Evolutionary conservation across 2,797 vertebrate genomes (phyloP).

Genomic region (Pantherophis alleghaniensis): DNA sequence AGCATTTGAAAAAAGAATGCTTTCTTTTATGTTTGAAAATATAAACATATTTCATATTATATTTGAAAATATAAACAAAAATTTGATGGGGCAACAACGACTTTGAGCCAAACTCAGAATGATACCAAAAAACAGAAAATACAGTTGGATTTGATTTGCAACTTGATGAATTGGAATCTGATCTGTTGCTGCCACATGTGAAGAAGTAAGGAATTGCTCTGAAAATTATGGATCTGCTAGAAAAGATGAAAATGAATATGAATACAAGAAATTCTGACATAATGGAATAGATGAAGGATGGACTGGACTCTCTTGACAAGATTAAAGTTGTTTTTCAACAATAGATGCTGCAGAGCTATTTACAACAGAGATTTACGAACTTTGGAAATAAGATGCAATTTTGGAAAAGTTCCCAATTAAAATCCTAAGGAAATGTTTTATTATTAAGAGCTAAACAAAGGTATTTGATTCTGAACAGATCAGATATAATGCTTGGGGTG

Average conservation of each 20-base stretch:
- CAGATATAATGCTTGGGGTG: not conserved
- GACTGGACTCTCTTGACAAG: not conserved
- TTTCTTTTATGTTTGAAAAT: not conserved
- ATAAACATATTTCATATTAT: not conserved
- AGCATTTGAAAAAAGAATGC: not conserved
- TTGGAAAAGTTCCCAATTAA: not conserved
- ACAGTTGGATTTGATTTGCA: not conserved
- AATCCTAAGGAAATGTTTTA: not conserved
- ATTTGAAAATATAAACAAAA: not conserved
- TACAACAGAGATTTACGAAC: not conserved
- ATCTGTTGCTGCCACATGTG: not conserved
- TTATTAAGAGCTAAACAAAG: not conserved
- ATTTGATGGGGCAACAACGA: not conserved
- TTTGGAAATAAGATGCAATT: not conserved
- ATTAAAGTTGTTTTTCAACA: not conserved
- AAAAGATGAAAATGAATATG: not conserved
- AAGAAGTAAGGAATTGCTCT: not conserved
- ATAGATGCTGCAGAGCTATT: not conserved
- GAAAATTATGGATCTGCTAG: not conserved
- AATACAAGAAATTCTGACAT: not conserved
- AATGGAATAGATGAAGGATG: not conserved
- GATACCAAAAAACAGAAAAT: not conserved
- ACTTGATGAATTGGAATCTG: not conserved
- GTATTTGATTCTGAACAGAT: not conserved
- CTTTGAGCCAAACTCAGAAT: not conserved